Evolutionary conservation across 2,888 invertebrate species (phyloP).

Genomic region (Geophilus truncorum): DNA sequence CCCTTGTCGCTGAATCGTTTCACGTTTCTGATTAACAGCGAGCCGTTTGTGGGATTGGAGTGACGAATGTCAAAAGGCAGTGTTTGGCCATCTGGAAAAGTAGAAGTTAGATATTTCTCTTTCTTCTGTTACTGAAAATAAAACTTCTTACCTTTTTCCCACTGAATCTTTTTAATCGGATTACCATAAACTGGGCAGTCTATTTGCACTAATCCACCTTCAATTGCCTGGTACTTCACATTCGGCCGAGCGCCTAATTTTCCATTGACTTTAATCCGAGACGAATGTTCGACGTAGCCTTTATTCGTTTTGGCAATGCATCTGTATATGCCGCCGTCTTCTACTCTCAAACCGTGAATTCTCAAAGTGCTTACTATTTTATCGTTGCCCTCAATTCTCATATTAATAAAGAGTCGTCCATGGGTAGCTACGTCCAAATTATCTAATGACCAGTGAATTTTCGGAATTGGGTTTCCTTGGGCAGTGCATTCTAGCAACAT

Average conservation of each 20-base stretch:
- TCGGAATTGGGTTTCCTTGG: not conserved
- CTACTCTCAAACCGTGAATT: not conserved
- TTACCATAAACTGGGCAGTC: slow-evolving; percentile 89
- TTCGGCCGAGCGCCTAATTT: slow-evolving; percentile 51
- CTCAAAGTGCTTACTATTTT: not conserved
- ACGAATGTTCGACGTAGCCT: not conserved
- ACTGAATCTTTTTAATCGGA: slow-evolving; percentile 85
- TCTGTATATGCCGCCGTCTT: slow-evolving; percentile 1
- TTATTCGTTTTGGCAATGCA: not conserved
- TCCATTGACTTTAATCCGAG: not conserved
- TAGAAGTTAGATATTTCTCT: not conserved
- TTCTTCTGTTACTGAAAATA: not conserved
- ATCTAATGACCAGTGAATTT: not conserved
- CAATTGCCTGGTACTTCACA: slow-evolving; percentile 88
- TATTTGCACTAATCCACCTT: slow-evolving; percentile 79
- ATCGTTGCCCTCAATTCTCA: not conserved
- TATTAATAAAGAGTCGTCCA: not conserved
- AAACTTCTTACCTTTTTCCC: slow-evolving; percentile 71
- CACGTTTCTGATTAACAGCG: slow-evolving; percentile 77
- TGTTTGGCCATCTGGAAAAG: slow-evolving; percentile 62
- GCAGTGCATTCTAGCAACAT: not conserved
- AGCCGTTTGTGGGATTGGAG: slow-evolving; percentile 36
- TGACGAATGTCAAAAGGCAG: slow-evolving; percentile 92
- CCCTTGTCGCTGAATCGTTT: slow-evolving; percentile 90
- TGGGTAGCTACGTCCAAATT: not conserved